Base-by-base conservation (phyloP, 2,888 invertebrate species). In the Xestia xanthographa region DNA sequence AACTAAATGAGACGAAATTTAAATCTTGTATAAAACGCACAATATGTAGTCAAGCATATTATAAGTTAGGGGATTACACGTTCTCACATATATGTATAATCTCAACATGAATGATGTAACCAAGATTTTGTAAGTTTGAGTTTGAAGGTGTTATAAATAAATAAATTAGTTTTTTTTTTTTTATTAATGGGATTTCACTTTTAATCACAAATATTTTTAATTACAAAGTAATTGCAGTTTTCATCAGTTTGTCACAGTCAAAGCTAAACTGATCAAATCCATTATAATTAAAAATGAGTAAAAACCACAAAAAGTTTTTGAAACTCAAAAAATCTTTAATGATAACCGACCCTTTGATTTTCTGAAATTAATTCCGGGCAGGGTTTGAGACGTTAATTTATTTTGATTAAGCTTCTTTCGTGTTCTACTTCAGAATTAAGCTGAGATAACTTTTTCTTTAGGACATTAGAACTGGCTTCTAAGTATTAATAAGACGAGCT, bases 391-490 rank as follows among this genome's bases (percentile, higher is more conserved):
- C 77, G 77, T 77, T 86, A 86, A 88, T 87, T 86, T 88, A 87
- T 86, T 86, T 86, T 86, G 82, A 87, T 87, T 87, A 87, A 86
- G 79, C 74, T 72, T 70, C 81, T 76, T 77, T 76, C 75, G 56
- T 86, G 84, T 84, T 80, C 75, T 56, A 79, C 88, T 74, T 86
- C 41, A 69, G 65, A 80, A 79, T 66, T 67, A 65, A 60, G 66
- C 80, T 70, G 68, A 72, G 72, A 86, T 76, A 81, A 78, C 73
- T 76, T 86, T 84, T 84, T 86, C 69, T 60, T 76, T 62, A 62
- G 66, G 66, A 80, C 86, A 76, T 86, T 86, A 80, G 63, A 60
- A 48, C 17, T 26, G 29, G 3, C 12, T 4, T 5, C 68, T 38
- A 29, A 63, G 85, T 85, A 76, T 69, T 38, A 66, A 72, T 77